A percentile compares a stretch with the other conserved stretches of the same genome.
Conservation (phyloP, 2,113 vertebrate species). For the Sardina pilchardus region DNA sequence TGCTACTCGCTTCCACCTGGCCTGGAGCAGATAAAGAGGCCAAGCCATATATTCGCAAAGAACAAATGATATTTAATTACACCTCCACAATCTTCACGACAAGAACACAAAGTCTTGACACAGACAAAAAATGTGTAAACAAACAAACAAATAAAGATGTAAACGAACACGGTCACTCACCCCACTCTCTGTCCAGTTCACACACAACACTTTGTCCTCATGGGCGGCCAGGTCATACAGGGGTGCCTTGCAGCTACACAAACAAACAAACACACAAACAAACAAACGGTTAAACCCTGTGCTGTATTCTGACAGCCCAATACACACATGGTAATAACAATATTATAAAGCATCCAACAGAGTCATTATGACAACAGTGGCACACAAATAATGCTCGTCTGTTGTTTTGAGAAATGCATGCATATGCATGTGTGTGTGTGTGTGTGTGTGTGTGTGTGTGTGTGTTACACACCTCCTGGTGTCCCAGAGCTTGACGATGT, state of each 20-base stretch:
- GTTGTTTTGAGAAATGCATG: not conserved
- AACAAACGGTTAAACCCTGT: no score
- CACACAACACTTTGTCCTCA: slow-evolving; percentile 94
- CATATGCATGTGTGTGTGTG: not conserved
- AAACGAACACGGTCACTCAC: slow-evolving; percentile 67
- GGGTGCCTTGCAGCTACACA: slow-evolving; percentile 87
- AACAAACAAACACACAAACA: not conserved
- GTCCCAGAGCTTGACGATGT: slow-evolving; percentile 97
- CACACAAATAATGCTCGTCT: no score
- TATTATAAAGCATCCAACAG: no score
- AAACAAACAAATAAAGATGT: not conserved
- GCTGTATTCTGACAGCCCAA: not conserved
- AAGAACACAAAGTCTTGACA: no score
- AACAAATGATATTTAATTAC: no score
- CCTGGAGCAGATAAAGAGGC: no score
- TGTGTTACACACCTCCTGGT: slow-evolving; percentile 82
- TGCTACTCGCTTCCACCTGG: no score
- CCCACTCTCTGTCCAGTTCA: slow-evolving; percentile 94
- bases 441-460: not conserved
- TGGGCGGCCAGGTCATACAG: slow-evolving; percentile 96
- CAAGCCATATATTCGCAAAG: no score
- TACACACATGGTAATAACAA: not conserved
- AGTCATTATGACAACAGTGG: not conserved
- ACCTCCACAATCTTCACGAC: no score
- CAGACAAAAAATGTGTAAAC: not conserved